Conservation (phyloP, 2,888 invertebrate genomes). For the Fragum whitleyi region DNA sequence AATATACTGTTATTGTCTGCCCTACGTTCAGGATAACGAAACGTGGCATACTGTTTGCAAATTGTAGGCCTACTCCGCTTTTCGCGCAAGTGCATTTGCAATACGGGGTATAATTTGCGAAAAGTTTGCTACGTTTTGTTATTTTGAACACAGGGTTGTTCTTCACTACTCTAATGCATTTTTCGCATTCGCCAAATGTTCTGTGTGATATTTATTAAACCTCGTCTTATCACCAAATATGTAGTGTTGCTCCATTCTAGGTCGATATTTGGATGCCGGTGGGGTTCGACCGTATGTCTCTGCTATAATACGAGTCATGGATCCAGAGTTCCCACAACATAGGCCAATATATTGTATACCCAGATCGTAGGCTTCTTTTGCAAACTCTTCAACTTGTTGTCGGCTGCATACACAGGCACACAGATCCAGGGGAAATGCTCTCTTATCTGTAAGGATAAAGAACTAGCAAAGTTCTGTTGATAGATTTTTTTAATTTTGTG, state of each 20-base stretch:
- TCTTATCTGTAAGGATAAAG: constrained; percentile 66
- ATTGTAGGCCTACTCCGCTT: too few relatives aligned
- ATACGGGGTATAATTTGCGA: too few relatives aligned
- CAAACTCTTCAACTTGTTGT: constrained; percentile 74
- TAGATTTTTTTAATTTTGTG: too few relatives aligned
- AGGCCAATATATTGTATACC: constrained; percentile 79
- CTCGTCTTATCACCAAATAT: constrained; percentile 30
- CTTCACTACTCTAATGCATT: too few relatives aligned
- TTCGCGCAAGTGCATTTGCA: too few relatives aligned
- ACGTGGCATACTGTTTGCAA: too few relatives aligned
- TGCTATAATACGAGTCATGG: constrained; percentile 72
- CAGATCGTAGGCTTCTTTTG: constrained; percentile 68
- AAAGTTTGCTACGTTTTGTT: too few relatives aligned
- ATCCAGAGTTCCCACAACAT: constrained; percentile 79
- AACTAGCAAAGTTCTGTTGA: too few relatives aligned
- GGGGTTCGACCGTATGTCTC: constrained; percentile 73
- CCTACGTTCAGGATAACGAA: too few relatives aligned
- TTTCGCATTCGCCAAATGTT: background rate
- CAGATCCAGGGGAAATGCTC: constrained; percentile 73
- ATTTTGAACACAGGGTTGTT: too few relatives aligned
- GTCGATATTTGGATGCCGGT: constrained; percentile 68
- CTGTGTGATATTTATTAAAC: constrained; percentile 17
- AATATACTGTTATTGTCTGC: too few relatives aligned
- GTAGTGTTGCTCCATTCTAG: constrained; percentile 66
- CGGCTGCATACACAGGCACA: constrained; percentile 64